phyloP scores from a whole-genome alignment of 1,140 invertebrate genomes.

The Apocrypta bakeri region DNA sequence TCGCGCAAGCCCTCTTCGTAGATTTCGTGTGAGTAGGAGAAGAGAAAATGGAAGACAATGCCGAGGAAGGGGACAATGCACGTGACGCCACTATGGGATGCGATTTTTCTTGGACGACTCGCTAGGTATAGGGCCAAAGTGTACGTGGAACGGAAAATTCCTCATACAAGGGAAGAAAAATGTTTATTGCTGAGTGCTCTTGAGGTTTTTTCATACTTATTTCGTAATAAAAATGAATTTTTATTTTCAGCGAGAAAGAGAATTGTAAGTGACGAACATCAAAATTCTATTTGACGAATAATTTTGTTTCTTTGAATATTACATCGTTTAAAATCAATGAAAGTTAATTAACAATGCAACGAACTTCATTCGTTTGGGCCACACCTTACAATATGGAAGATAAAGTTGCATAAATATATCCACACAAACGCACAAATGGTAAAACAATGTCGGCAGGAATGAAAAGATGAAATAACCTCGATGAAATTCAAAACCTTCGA shows the following conservation, averaged over 20 bases:
- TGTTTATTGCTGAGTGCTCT: background rate
- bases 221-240: background rate
- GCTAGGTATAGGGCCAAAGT: background rate
- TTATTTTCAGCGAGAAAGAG: background rate
- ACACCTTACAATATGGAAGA: too few relatives aligned
- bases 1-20: background rate
- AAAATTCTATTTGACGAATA: background rate
- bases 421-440: too few relatives aligned
- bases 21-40: background rate
- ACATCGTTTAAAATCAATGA: too few relatives aligned
- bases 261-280: background rate
- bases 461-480: too few relatives aligned
- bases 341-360: too few relatives aligned
- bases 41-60: constrained; percentile 15
- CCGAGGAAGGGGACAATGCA: background rate
- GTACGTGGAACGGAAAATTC: background rate
- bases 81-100: background rate
- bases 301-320: too few relatives aligned
- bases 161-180: background rate
- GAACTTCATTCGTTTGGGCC: too few relatives aligned
- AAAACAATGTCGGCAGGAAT: too few relatives aligned
- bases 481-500: too few relatives aligned
- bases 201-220: background rate
- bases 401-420: too few relatives aligned
- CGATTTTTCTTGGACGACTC: background rate